phyloP scores from a whole-genome alignment of 2,888 invertebrate species.

The Ceramica pisi region DNA sequence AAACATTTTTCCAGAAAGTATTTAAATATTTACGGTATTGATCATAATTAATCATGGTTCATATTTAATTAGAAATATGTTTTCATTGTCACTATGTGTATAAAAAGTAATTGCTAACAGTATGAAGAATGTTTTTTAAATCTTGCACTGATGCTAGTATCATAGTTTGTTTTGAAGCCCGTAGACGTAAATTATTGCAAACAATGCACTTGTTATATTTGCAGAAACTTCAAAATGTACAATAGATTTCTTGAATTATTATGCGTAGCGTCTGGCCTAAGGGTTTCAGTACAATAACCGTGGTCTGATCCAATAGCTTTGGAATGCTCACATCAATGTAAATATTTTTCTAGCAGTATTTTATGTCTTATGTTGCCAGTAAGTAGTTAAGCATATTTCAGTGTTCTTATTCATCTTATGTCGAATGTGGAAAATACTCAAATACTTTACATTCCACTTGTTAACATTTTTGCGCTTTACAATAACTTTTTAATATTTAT shows the following conservation, averaged over 20 bases:
- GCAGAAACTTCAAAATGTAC: constrained; percentile 8
- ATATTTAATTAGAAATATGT: constrained; percentile 11
- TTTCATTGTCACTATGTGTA: not conserved
- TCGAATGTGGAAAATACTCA: constrained; percentile 62
- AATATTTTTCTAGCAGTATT: constrained; percentile 52
- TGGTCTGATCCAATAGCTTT: constrained; percentile 16
- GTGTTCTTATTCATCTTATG: constrained; percentile 33
- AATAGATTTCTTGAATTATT: constrained; percentile 11
- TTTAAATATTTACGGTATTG: constrained; percentile 12
- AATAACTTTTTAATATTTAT: constrained; percentile 47
- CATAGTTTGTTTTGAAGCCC: constrained; percentile 6
- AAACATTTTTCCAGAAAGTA: constrained; percentile 1
- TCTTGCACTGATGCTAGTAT: not conserved
- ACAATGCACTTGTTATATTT: constrained; percentile 42
- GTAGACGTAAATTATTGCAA: constrained; percentile 11
- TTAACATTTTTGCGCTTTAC: constrained; percentile 51
- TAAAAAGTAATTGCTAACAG: constrained; percentile 17
- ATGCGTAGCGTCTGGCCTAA: not conserved
- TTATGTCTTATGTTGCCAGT: constrained; percentile 48
- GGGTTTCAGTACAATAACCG: constrained; percentile 13
- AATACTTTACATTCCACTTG: constrained; percentile 64
- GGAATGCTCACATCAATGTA: constrained; percentile 45
- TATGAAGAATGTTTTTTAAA: not conserved
- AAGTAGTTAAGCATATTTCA: constrained; percentile 37
- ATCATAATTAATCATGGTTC: constrained; percentile 13